Evolutionary conservation across 2,888 invertebrate species (phyloP).

Genomic region (Conchocele bisecta): DNA sequence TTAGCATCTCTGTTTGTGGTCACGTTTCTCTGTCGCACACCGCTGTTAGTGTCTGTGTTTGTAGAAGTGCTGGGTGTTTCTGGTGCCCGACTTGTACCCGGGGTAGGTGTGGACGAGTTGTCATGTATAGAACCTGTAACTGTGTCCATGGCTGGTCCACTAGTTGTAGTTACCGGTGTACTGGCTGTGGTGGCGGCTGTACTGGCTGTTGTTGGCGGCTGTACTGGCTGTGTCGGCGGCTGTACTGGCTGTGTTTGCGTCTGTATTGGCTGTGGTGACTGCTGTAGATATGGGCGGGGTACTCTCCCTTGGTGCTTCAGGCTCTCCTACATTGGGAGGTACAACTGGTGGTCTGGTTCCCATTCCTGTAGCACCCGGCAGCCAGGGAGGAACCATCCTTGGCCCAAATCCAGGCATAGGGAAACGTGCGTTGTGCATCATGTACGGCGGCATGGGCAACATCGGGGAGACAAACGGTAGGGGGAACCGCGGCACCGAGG

Average conservation of each 20-base stretch:
- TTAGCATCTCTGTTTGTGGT: neutral
- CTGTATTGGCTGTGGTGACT: too few relatives aligned
- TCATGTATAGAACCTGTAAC: neutral
- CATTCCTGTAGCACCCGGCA: neutral
- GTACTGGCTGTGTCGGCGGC: neutral
- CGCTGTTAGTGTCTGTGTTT: conserved; percentile 13
- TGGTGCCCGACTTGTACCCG: neutral
- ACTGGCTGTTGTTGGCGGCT: too few relatives aligned
- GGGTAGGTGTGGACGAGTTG: neutral
- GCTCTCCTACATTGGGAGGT: conserved; percentile 20
- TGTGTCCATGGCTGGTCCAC: neutral
- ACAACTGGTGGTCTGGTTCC: conserved; percentile 6
- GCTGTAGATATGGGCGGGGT: too few relatives aligned
- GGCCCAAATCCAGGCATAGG: conserved; percentile 10
- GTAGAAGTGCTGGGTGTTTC: conserved; percentile 5
- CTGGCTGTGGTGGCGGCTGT: too few relatives aligned
- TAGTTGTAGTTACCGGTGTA: too few relatives aligned
- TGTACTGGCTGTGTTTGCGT: neutral
- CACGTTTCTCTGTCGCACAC: conserved; percentile 34
- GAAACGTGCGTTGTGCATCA: conserved; percentile 29
- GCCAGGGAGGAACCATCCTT: conserved; percentile 39
- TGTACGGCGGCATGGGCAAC: conserved; percentile 38
- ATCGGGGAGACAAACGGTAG: conserved; percentile 53
- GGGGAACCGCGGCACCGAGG: conserved; percentile 52
- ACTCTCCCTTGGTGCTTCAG: too few relatives aligned